These are phyloP conservation scores for Puntigrus tetrazona DNA, from an alignment of 2,113 vertebrate genomes.

Conservation along the genomic window DNA sequence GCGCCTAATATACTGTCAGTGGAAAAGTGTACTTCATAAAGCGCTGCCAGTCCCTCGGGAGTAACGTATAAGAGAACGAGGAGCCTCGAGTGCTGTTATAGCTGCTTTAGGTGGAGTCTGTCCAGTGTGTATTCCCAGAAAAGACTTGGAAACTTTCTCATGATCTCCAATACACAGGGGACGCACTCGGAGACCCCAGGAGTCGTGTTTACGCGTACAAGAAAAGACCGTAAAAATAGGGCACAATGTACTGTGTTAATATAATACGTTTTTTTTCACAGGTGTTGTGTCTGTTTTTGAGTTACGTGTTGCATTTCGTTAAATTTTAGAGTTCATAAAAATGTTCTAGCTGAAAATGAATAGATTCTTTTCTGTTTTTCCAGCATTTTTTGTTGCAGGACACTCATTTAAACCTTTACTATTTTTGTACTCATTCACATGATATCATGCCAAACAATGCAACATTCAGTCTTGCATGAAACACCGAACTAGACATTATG, in stretches of 20 bases:
- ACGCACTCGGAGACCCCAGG: slow-evolving; percentile 1
- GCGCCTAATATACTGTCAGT: neutral
- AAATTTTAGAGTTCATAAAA: neutral
- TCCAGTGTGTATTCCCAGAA: slow-evolving; percentile 58
- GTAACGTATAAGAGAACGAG: neutral
- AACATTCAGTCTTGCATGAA: too few relatives aligned
- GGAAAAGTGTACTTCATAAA: slow-evolving; percentile 38
- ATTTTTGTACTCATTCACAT: too few relatives aligned
- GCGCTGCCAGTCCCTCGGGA: slow-evolving; percentile 10
- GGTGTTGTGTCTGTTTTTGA: neutral
- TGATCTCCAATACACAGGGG: slow-evolving; percentile 49
- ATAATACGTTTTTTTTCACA: neutral
- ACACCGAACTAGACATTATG: too few relatives aligned
- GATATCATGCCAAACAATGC: too few relatives aligned
- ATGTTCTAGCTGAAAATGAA: neutral
- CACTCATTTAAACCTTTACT: too few relatives aligned
- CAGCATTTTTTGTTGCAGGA: neutral
- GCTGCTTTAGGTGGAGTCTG: slow-evolving; percentile 11
- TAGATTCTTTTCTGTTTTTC: neutral
- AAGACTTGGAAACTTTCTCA: slow-evolving; percentile 57
- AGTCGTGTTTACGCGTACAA: slow-evolving; percentile 46
- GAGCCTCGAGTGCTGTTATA: slow-evolving; percentile 13
- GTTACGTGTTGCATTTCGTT: neutral
- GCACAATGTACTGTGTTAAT: neutral
- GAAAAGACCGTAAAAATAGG: neutral